A percentile compares a stretch with the other conserved stretches of the same genome.
These are phyloP conservation scores for Malaclemys terrapin DNA, from an alignment of 2,113 vertebrate species.

Conservation along the genomic window DNA sequence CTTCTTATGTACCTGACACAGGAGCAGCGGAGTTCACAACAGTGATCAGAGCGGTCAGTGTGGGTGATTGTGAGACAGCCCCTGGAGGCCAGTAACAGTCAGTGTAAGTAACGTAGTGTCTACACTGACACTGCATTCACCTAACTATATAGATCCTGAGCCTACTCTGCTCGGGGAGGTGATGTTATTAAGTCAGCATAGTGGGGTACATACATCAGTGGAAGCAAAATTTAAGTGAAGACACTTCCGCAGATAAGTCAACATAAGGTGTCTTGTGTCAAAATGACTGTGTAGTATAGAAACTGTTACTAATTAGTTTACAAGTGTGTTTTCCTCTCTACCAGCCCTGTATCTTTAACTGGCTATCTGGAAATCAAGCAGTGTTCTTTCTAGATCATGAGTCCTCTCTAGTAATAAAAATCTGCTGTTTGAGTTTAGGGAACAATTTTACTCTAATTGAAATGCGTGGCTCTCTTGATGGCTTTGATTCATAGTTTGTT, in stretches of 20 bases:
- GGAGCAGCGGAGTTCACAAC: not conserved
- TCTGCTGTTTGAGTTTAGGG: not conserved
- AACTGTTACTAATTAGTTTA: not conserved
- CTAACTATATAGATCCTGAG: not conserved
- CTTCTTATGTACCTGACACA: not conserved
- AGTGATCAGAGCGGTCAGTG: not conserved
- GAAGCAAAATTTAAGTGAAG: not conserved
- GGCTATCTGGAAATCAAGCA: not conserved
- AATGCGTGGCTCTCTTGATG: not conserved
- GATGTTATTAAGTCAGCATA: not conserved
- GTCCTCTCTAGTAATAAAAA: not conserved
- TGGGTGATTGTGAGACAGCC: not conserved
- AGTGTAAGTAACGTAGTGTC: too few species aligned
- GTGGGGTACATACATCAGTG: not conserved
- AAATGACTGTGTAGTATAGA: not conserved
- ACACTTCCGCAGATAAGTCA: not conserved
- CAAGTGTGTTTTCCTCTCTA: not conserved
- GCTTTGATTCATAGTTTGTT: not conserved
- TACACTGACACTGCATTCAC: not conserved
- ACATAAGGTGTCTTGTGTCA: not conserved
- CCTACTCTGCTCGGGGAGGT: not conserved
- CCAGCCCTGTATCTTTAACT: not conserved
- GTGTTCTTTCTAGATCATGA: not conserved
- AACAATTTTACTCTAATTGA: not conserved
- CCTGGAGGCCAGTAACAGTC: not conserved